Conservation (phyloP, 1,140 invertebrate genomes). For the Lordiphosa clarofinis region DNA sequence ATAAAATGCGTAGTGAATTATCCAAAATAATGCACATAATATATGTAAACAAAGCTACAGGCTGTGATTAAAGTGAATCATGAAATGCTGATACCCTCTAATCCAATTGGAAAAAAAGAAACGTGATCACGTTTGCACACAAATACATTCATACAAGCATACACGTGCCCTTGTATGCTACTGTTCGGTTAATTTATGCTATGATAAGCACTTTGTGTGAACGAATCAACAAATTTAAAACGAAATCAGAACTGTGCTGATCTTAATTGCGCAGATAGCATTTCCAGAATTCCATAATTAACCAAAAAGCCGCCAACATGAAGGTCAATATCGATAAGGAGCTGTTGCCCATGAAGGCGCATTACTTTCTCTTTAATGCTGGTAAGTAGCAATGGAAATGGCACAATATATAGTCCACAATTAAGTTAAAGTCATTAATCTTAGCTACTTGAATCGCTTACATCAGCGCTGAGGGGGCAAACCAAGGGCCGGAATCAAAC, state of each 20-base stretch:
- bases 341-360: constrained; percentile 90
- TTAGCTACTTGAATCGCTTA: constrained; percentile 27
- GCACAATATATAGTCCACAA: neutral
- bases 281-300: constrained; percentile 3
- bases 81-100: constrained; percentile 14
- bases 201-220: constrained; percentile 19
- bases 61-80: constrained; percentile 14
- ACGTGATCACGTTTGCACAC: constrained; percentile 48
- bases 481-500: no score
- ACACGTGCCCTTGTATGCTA: constrained; percentile 2
- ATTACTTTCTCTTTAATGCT: constrained; percentile 93
- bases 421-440: constrained; percentile 22
- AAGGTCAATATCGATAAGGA: constrained; percentile 84
- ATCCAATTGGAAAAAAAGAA: constrained; percentile 29
- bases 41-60: no score
- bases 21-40: neutral
- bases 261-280: neutral
- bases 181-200: constrained; percentile 20
- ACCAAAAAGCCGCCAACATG: constrained; percentile 41
- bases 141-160: constrained; percentile 1
- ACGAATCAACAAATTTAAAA: constrained; percentile 25
- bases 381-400: constrained; percentile 82
- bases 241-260: neutral
- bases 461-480: constrained; percentile 11
- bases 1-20: constrained; percentile 1